phyloP scores from a whole-genome alignment of 1,140 invertebrate genomes.

The Platyscapa corneri region DNA sequence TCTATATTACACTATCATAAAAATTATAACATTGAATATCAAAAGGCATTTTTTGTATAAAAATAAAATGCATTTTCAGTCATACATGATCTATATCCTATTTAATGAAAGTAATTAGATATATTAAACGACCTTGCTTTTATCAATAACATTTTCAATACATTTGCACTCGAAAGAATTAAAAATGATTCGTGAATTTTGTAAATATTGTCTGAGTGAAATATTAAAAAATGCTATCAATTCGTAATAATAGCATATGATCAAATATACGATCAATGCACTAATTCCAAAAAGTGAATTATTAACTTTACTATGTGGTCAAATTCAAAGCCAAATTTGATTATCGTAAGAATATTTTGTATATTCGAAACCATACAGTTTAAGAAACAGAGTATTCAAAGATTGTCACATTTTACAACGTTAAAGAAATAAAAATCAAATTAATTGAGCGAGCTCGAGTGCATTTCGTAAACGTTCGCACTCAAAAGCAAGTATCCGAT shows the following conservation, averaged over 20 bases:
- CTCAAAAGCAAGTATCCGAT: background rate
- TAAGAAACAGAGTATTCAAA: background rate
- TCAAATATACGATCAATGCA: background rate
- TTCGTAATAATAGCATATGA: background rate
- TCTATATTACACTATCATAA: background rate
- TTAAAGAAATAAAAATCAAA: background rate
- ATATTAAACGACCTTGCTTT: background rate
- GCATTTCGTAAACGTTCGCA: background rate
- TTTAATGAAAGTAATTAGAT: background rate
- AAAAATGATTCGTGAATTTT: conserved; percentile 38
- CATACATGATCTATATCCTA: background rate
- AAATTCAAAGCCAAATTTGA: background rate
- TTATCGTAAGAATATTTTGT: background rate
- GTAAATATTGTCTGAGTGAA: background rate
- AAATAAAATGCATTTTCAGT: background rate
- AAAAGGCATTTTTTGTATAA: background rate
- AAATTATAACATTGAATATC: background rate
- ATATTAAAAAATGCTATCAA: background rate
- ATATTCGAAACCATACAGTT: background rate
- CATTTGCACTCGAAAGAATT: background rate
- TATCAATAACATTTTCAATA: background rate
- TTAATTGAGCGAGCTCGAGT: background rate
- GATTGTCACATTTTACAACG: background rate
- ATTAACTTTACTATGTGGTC: background rate
- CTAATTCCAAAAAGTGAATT: background rate